phyloP scores from a whole-genome alignment of 1,140 invertebrate genomes.

The Drosophila hydei region DNA sequence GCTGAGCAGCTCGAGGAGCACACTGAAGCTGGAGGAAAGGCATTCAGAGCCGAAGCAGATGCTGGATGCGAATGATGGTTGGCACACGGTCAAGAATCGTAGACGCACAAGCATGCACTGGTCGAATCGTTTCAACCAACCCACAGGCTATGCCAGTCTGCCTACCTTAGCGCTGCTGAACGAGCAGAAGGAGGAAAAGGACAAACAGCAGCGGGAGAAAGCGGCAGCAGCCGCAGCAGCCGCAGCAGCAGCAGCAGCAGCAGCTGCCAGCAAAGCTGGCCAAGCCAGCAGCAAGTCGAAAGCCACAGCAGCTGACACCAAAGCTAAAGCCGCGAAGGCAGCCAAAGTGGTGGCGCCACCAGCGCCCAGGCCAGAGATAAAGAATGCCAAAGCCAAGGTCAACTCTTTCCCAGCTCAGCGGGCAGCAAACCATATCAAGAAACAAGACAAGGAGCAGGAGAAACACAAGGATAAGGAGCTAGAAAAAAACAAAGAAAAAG shows the following conservation, averaged over 20 bases:
- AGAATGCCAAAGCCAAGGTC: conserved; percentile 82
- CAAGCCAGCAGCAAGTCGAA: conserved; percentile 14
- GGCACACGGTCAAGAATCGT: conserved; percentile 88
- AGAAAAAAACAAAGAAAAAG: conserved; percentile 13
- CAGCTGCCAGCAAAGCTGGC: neutral
- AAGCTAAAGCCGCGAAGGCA: conserved; percentile 44
- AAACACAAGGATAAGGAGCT: conserved; percentile 26
- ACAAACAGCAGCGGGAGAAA: conserved; percentile 38
- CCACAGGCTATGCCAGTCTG: conserved; percentile 88
- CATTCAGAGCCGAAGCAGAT: conserved; percentile 84
- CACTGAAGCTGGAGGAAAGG: conserved; percentile 51
- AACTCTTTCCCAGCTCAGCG: conserved; percentile 73
- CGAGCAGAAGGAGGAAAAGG: conserved; percentile 79
- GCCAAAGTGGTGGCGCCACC: conserved; percentile 51
- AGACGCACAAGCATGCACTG: conserved; percentile 86
- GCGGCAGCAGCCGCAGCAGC: conserved; percentile 24
- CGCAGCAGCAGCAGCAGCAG: conserved; percentile 27
- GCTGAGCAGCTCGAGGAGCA: conserved; percentile 58
- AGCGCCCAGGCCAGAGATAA: conserved; percentile 66
- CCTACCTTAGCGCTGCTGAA: conserved; percentile 86
- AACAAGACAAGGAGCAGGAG: conserved; percentile 31
- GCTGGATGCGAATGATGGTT: conserved; percentile 86
- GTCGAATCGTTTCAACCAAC: conserved; percentile 88
- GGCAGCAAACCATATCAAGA: conserved; percentile 19
- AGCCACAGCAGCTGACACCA: conserved; percentile 13